These are phyloP conservation scores for Schizopygopsis pylzovi DNA, from an alignment of 2,797 vertebrate species.

Conservation along the genomic window DNA sequence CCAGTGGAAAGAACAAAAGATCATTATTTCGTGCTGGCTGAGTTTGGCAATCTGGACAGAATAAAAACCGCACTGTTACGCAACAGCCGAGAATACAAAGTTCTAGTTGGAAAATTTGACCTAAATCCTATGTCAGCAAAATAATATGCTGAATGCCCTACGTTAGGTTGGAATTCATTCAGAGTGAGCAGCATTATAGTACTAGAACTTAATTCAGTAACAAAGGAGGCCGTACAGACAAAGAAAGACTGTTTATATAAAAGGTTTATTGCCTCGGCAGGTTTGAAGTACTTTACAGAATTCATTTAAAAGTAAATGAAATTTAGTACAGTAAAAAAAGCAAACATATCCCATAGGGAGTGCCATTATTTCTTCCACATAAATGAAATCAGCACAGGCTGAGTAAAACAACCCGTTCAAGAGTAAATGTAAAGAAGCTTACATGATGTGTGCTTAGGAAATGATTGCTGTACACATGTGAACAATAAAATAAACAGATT, in stretches of 20 bases:
- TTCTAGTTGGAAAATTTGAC: not conserved
- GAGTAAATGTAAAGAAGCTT: conserved; percentile 33
- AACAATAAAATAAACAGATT: conserved; percentile 13
- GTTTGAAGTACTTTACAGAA: conserved; percentile 23
- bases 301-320: conserved; percentile 47
- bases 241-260: conserved; percentile 4
- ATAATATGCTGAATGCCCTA: not conserved
- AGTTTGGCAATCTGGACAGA: not conserved
- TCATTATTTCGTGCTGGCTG: not conserved
- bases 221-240: not conserved
- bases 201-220: not conserved
- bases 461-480: conserved; percentile 16
- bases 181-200: not conserved
- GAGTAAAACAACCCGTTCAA: conserved; percentile 36
- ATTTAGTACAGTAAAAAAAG: conserved; percentile 54
- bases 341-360: conserved; percentile 61
- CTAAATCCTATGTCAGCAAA: not conserved
- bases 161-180: not conserved
- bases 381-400: conserved; percentile 37
- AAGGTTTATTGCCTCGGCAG: conserved; percentile 47
- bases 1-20: not conserved
- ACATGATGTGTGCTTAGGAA: conserved; percentile 7
- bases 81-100: not conserved
- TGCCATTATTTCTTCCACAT: conserved; percentile 35
- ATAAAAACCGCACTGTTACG: not conserved